phyloP scores from a whole-genome alignment of 2,797 vertebrate species.

The Nyctibius grandis region DNA sequence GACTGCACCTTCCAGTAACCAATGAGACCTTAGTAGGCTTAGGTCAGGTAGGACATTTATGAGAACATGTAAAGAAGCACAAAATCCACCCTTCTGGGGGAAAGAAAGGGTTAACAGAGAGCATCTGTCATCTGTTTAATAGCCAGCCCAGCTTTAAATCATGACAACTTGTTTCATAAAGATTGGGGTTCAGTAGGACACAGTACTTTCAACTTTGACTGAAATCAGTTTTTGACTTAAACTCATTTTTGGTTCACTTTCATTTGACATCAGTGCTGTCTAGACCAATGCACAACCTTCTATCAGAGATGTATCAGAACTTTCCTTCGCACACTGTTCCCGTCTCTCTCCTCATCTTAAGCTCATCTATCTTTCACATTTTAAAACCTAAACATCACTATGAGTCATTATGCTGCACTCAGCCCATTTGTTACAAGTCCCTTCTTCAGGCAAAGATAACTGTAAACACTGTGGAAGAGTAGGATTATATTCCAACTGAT shows the following conservation, averaged over 20 bases:
- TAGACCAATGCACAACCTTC: background rate
- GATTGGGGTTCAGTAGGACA: background rate
- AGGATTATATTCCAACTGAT: background rate
- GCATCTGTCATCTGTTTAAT: too few species aligned
- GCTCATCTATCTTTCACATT: background rate
- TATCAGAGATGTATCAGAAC: background rate
- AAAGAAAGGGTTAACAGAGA: too few species aligned
- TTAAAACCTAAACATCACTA: background rate
- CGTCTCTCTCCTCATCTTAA: background rate
- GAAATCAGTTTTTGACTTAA: background rate
- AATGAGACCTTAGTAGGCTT: fast-evolving
- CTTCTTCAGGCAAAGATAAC: background rate
- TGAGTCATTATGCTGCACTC: background rate
- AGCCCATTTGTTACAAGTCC: background rate
- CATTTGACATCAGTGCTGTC: background rate
- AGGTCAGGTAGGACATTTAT: background rate
- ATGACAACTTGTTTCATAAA: too few species aligned
- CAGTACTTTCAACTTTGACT: background rate
- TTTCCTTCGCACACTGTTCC: background rate
- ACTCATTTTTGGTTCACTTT: background rate
- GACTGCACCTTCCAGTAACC: background rate
- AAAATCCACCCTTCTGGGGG: too few species aligned
- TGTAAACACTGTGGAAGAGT: background rate
- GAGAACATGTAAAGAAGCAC: background rate
- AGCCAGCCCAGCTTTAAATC: too few species aligned